Conservation (phyloP, 2,888 invertebrate species). For the Hoplodrina blanda region DNA sequence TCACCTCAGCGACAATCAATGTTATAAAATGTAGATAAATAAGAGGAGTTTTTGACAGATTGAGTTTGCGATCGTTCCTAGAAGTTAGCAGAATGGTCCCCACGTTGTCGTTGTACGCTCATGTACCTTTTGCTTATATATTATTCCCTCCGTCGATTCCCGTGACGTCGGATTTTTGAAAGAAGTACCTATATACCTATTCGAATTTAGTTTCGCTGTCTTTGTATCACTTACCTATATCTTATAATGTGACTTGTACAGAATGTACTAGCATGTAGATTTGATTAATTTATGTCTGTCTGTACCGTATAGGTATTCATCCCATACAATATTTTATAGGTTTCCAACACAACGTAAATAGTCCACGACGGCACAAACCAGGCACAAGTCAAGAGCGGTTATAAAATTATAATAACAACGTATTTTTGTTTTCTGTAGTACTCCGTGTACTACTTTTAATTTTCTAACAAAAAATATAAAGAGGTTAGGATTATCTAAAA, state of each 20-base stretch:
- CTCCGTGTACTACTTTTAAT: too few species aligned
- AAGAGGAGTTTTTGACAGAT: too few species aligned
- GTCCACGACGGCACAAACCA: conserved; percentile 12
- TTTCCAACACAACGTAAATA: conserved; percentile 56
- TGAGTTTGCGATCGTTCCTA: too few species aligned
- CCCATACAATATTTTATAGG: conserved; percentile 47
- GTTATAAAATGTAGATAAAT: too few species aligned
- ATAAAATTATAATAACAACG: neutral
- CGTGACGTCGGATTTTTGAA: neutral
- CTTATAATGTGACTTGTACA: neutral
- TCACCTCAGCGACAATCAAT: too few species aligned
- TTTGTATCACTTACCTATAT: neutral
- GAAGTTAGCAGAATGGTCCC: too few species aligned
- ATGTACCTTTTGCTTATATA: neutral
- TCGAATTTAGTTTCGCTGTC: neutral
- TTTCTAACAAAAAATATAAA: too few species aligned
- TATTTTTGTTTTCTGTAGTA: neutral
- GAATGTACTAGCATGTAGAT: conserved; percentile 26
- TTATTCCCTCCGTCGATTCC: neutral
- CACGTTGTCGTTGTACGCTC: neutral
- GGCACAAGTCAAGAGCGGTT: conserved; percentile 45
- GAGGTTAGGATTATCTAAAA: too few species aligned
- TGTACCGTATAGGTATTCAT: conserved; percentile 36
- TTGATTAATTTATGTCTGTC: conserved; percentile 57
- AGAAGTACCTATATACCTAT: too few species aligned